Evolutionary conservation across 1,140 invertebrate genomes (phyloP).

Genomic region (Tenebrio molitor): DNA sequence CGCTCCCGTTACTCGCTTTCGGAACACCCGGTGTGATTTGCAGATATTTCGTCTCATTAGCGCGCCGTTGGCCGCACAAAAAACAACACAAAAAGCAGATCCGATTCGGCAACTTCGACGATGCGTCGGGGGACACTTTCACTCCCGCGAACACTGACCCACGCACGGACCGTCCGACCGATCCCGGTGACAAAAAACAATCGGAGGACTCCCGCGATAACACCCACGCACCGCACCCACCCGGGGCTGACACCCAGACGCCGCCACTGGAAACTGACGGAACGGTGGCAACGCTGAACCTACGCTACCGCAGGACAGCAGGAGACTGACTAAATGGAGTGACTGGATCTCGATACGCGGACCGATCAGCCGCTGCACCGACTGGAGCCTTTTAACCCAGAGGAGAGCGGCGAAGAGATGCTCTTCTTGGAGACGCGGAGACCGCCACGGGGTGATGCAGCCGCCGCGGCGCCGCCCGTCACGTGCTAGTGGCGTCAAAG

Average conservation of each 20-base stretch:
- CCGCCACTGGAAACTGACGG: too few relatives aligned
- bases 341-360: constrained; percentile 17
- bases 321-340: constrained; percentile 25
- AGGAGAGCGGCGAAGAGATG: not conserved
- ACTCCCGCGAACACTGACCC: too few relatives aligned
- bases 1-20: not conserved
- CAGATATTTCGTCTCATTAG: constrained; percentile 9
- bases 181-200: too few relatives aligned
- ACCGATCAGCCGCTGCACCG: not conserved
- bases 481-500: too few relatives aligned
- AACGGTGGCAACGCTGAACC: not conserved
- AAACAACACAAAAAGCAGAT: not conserved
- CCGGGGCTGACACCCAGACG: too few relatives aligned
- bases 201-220: not conserved
- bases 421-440: constrained; percentile 1
- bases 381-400: constrained; percentile 22
- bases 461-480: constrained; percentile 16
- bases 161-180: too few relatives aligned
- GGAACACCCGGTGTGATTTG: constrained; percentile 12
- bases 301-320: constrained; percentile 10
- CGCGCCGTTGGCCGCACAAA: not conserved
- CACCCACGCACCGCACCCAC: not conserved
- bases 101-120: not conserved
- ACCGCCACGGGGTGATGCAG: not conserved
- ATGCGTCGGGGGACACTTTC: not conserved